These are phyloP conservation scores for Pogonocherus hispidulus DNA, from an alignment of 2,888 invertebrate genomes.

Conservation along the genomic window DNA sequence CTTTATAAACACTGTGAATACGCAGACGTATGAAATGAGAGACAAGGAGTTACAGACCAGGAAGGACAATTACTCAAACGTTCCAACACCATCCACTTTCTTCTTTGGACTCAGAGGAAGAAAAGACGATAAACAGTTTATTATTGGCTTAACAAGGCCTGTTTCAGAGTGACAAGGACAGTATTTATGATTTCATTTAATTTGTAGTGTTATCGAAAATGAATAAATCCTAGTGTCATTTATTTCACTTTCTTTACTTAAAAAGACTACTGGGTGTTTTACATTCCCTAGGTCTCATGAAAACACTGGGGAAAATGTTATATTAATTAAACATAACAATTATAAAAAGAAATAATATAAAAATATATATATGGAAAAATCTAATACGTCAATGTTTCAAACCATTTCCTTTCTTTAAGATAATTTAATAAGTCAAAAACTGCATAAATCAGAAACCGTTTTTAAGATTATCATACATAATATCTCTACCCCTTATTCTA, in stretches of 20 bases:
- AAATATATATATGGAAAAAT: too few species aligned
- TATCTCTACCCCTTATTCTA: too few species aligned
- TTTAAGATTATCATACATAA: too few species aligned
- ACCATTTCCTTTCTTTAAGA: too few species aligned
- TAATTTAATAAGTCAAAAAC: too few species aligned
- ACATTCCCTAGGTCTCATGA: too few species aligned
- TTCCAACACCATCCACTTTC: slow-evolving; percentile 67
- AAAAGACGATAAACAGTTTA: slow-evolving; percentile 71
- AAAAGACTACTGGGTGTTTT: too few species aligned
- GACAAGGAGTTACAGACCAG: slow-evolving; percentile 68
- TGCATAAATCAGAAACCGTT: too few species aligned
- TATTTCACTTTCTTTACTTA: neutral
- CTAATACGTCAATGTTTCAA: too few species aligned
- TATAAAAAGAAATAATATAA: too few species aligned
- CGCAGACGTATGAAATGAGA: slow-evolving; percentile 74
- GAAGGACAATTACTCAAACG: slow-evolving; percentile 66
- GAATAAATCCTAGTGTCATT: neutral
- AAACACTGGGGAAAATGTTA: too few species aligned
- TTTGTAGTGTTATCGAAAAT: neutral
- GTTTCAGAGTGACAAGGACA: slow-evolving; percentile 52
- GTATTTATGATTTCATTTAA: neutral
- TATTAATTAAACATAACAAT: too few species aligned
- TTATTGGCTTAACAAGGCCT: slow-evolving; percentile 67
- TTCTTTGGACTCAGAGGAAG: slow-evolving; percentile 74
- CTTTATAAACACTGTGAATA: slow-evolving; percentile 71